phyloP scores from a whole-genome alignment of 1,140 invertebrate species.

The Bombus confusus region DNA sequence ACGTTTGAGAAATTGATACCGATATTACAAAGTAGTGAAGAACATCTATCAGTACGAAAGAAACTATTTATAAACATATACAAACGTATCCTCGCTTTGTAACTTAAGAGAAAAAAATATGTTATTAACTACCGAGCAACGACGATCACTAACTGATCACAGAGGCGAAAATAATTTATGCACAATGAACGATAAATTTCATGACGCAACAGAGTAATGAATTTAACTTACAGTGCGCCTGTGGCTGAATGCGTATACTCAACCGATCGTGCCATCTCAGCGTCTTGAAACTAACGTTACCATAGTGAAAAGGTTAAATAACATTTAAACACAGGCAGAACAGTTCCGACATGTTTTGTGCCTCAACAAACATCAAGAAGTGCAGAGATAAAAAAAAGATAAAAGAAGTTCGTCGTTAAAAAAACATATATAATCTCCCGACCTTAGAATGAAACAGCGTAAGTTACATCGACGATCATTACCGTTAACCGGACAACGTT shows the following conservation, averaged over 20 bases:
- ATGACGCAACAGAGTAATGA: not conserved
- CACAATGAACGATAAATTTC: not conserved
- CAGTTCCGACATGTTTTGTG: not conserved
- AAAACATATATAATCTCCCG: not conserved
- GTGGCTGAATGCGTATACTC: not conserved
- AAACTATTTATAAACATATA: not conserved
- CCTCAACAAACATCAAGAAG: not conserved
- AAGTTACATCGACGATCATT: not conserved
- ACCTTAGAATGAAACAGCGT: not conserved
- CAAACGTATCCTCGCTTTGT: too few species aligned
- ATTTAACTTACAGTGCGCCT: not conserved
- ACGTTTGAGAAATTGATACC: not conserved
- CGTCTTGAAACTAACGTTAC: not conserved
- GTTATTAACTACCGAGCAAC: not conserved
- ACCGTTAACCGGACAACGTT: slow-evolving; percentile 10
- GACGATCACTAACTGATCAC: not conserved
- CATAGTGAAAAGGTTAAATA: slow-evolving; percentile 3
- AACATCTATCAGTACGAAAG: too few species aligned
- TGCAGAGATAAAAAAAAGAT: not conserved
- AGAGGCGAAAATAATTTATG: not conserved
- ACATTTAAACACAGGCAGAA: not conserved
- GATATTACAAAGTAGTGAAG: not conserved
- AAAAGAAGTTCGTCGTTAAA: not conserved
- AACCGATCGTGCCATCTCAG: not conserved
- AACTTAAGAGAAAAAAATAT: not conserved